phyloP scores from a whole-genome alignment of 2,113 vertebrate genomes.

The Eretmochelys imbricata region DNA sequence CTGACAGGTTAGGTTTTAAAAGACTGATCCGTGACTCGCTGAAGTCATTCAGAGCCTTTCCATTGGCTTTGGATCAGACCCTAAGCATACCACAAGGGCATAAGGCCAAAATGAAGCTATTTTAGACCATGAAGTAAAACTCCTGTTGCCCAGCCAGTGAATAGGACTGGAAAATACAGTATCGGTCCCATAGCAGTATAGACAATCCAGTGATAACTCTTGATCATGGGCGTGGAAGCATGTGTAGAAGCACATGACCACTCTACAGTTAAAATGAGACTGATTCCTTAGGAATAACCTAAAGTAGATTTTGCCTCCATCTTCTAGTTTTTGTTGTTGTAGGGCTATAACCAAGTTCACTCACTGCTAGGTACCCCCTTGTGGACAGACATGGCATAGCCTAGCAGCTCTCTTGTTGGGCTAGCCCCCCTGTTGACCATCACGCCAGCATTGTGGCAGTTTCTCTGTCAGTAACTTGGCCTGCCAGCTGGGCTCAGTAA shows the following conservation, averaged over 20 bases:
- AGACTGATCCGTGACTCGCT: not conserved
- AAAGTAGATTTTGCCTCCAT: slow-evolving; percentile 20
- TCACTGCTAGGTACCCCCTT: not conserved
- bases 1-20: not conserved
- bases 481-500: not conserved
- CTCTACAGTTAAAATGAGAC: not conserved
- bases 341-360: not conserved
- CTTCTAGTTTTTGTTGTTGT: not conserved
- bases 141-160: slow-evolving; percentile 52
- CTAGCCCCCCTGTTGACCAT: not conserved
- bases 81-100: not conserved
- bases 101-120: slow-evolving; percentile 32
- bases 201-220: slow-evolving; percentile 29
- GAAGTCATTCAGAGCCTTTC: not conserved
- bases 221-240: slow-evolving; percentile 34
- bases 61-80: slow-evolving; percentile 16
- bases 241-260: slow-evolving; percentile 6
- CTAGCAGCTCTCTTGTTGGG: not conserved
- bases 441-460: not conserved
- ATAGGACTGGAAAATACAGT: slow-evolving; percentile 15
- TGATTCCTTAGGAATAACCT: not conserved
- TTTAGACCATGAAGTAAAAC: slow-evolving; percentile 46
- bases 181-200: slow-evolving; percentile 48
- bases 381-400: not conserved
- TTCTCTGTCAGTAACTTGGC: not conserved